Base-by-base conservation (phyloP, 2,888 invertebrate genomes). In the Keiferia lycopersicella region DNA sequence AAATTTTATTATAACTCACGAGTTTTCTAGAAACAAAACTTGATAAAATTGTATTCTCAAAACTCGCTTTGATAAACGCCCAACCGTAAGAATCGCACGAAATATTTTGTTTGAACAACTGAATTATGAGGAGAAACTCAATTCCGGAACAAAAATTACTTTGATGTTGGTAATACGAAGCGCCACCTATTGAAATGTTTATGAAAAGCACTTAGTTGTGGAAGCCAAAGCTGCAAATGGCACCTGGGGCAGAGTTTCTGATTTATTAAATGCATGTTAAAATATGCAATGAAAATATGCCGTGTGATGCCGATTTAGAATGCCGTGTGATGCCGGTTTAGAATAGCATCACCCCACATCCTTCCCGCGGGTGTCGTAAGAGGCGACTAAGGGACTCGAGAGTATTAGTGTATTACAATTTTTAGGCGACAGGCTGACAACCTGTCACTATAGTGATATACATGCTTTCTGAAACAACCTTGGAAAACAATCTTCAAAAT, bases 101-200 rank as follows among this genome's bases (percentile, higher is more conserved):
- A 22, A 20, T 22, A 7, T 51, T 53, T 53, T 53, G 22, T 53
- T 53, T 53, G 22, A 20, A 18, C 51, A 60, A 60, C 41, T 45
- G 22, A 48, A 60, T 45, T 60, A 60, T n/a, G 30, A 60, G 30
- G 41, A 60, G 22, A 48, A 60, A 60, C 60, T 60, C 60, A 60
- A 60, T 60, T 60, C 41, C 60, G 22, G 14, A 26, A 45, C 18
- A 14, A 59, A 60, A 60, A 60, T 48, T 45, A 22, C 45, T 59
- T 59, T 59, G 39, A 59, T 18, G 38, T 18, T 38, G 20, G 18
- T 39, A 41, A 41, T 14, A 22, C 26, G 1, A 12, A 22, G 12
- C 6, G 51, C 51, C 22, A 53, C 51, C 50, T 18, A 20, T 50
- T 45, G 45, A 45, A 45, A 50, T 50, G 20, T 53, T 22, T 22